Evolutionary conservation across 2,888 invertebrate genomes (phyloP), one percentile per base, ranked within the genome.

Genomic region (Calephelis perditalis): DNA sequence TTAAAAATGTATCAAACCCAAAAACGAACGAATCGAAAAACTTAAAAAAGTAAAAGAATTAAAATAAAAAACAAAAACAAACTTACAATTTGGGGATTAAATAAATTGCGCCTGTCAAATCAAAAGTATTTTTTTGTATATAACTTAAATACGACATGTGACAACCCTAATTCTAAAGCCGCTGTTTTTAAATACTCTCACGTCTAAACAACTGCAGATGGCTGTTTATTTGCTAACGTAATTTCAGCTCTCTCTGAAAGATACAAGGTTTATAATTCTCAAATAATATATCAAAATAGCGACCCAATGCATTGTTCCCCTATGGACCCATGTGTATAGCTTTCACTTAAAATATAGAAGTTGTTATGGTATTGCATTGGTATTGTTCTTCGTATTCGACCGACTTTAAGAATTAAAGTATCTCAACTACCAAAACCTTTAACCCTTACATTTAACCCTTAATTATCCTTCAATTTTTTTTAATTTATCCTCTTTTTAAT

Each of bases 131-230:
- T 26, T 26, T 26, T 26, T 26, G 3, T 26, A 26, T 26, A 26
- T 26, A 26, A 26, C 26, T 26, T 26, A 7, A 37, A 37, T 37
- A 37, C 8, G 5, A 40, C 6, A 1, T 6, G 40, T n/a, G 52
- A n/a, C 36, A 52, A n/a, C 52, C 35, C 52, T 52, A 52, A 35
- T n/a, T 52, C 2, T 52, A 52, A 52, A 52, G 36, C 66, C 62
- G 60, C 56, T 71, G 70, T 70, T 70, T 71, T 71, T 67, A 69
- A 70, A 70, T 70, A 67, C 66, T 69, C 71, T 71, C 71, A 71
- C 71, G 71, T 68, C 43, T 61, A 62, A 63, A 63, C 61, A 60
- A 61, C 61, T 63, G 65, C 61, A 47, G 57, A 64, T 58, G 57
- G 56, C 43, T 26, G 2, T 8, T 11, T 12, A 40, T 26, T 26